Conservation (phyloP, 2,113 vertebrate genomes). For the Callopanchax toddi region DNA sequence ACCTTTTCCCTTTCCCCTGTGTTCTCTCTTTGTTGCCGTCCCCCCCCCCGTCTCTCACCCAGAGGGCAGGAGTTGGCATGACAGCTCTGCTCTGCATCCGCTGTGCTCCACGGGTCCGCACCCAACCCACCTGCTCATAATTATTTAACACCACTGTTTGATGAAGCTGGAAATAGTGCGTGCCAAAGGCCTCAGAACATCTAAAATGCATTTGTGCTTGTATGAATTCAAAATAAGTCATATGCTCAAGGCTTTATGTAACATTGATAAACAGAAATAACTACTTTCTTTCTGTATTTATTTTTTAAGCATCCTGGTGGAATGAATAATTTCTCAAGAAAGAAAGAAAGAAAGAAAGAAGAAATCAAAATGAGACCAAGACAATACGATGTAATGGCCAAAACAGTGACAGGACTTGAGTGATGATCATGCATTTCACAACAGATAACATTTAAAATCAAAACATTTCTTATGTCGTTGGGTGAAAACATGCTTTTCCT, state of each 20-base stretch:
- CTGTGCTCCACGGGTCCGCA: slow-evolving; percentile 23
- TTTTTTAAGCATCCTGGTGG: background rate
- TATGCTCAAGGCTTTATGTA: slow-evolving; percentile 21
- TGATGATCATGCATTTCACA: too few relatives aligned
- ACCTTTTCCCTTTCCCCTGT: slow-evolving; percentile 8
- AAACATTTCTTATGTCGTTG: too few relatives aligned
- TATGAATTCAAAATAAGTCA: slow-evolving; percentile 29
- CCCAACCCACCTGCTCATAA: slow-evolving; percentile 56
- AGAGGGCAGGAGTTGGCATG: slow-evolving; percentile 32
- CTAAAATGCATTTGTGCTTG: slow-evolving; percentile 56
- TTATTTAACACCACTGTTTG: slow-evolving; percentile 52
- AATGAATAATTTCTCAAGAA: slow-evolving; percentile 2
- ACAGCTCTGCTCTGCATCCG: slow-evolving; percentile 24
- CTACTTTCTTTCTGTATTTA: background rate
- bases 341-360: background rate
- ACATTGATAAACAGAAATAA: slow-evolving; percentile 21
- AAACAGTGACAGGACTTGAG: background rate
- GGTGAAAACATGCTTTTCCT: too few relatives aligned
- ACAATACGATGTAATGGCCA: background rate
- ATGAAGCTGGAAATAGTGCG: slow-evolving; percentile 38
- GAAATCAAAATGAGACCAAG: background rate
- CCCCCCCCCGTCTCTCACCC: slow-evolving; percentile 6
- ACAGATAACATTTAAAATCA: too few relatives aligned
- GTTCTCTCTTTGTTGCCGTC: slow-evolving; percentile 22
- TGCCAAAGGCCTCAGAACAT: slow-evolving; percentile 34